These are phyloP conservation scores for Melanotaenia pygmaea DNA, from an alignment of 2,797 vertebrate genomes.

Conservation along the genomic window DNA sequence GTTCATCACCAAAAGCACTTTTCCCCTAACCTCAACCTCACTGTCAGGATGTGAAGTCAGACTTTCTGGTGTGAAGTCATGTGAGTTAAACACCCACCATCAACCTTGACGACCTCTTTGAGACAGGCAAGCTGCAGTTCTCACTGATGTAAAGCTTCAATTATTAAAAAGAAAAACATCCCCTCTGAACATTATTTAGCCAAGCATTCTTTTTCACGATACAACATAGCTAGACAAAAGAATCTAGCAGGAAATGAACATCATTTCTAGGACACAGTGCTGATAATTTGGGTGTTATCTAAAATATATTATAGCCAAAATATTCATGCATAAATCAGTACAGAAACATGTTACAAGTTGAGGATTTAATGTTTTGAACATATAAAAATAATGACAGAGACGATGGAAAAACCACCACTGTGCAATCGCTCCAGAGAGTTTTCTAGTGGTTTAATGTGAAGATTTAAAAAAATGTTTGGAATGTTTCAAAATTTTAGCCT, in stretches of 20 bases:
- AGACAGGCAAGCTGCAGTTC: not conserved
- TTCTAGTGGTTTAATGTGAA: not conserved
- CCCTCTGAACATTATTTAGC: not conserved
- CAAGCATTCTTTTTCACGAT: not conserved
- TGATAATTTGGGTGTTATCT: not conserved
- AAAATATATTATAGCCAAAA: not conserved
- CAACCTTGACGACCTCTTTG: not conserved
- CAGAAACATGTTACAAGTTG: constrained; percentile 4
- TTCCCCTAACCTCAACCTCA: not conserved
- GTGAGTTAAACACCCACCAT: constrained; percentile 4
- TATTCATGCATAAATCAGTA: not conserved
- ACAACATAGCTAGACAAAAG: not conserved
- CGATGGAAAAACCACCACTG: not conserved
- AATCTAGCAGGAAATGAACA: not conserved
- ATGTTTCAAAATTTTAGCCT: not conserved
- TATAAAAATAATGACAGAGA: constrained; percentile 16
- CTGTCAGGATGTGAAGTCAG: not conserved
- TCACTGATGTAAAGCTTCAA: not conserved
- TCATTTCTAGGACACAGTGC: not conserved
- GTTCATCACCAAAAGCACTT: not conserved
- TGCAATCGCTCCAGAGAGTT: constrained; percentile 11
- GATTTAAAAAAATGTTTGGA: not conserved
- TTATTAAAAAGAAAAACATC: not conserved
- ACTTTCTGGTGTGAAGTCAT: constrained; percentile 4
- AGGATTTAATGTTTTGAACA: not conserved